Conservation (phyloP, 2,888 invertebrate genomes). For the Troides aeacus region DNA sequence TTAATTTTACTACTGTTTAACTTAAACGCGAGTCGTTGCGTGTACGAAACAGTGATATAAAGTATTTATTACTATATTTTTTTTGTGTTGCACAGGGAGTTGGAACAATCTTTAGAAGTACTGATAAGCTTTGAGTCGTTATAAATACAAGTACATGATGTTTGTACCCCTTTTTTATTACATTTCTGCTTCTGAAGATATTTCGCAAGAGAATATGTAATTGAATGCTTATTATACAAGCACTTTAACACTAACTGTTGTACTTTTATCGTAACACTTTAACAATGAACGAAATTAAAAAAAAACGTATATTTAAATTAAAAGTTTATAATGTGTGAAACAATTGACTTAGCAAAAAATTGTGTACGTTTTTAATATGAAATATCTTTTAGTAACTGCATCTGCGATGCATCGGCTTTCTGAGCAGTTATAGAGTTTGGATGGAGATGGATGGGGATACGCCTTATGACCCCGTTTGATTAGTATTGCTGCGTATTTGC, state of each 20-base stretch:
- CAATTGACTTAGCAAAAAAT: no score
- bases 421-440: no score
- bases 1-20: conserved; percentile 31
- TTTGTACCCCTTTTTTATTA: not conserved
- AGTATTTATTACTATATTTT: conserved; percentile 14
- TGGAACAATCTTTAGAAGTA: not conserved
- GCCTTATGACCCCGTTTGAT: no score
- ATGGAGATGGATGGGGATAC: no score
- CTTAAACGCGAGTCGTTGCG: conserved; percentile 28
- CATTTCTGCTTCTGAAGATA: not conserved
- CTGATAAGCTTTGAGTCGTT: not conserved
- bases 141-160: not conserved
- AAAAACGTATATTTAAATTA: no score
- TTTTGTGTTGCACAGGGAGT: conserved; percentile 1
- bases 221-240: not conserved
- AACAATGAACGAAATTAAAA: no score
- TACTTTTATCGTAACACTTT: no score
- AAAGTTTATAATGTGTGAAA: not conserved
- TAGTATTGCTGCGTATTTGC: no score
- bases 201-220: not conserved
- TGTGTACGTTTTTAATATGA: no score
- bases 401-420: no score
- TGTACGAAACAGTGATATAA: conserved; percentile 30
- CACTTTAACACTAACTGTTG: not conserved
- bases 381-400: no score